Conservation (phyloP, 2,888 invertebrate species). For the Eupithecia tripunctaria region DNA sequence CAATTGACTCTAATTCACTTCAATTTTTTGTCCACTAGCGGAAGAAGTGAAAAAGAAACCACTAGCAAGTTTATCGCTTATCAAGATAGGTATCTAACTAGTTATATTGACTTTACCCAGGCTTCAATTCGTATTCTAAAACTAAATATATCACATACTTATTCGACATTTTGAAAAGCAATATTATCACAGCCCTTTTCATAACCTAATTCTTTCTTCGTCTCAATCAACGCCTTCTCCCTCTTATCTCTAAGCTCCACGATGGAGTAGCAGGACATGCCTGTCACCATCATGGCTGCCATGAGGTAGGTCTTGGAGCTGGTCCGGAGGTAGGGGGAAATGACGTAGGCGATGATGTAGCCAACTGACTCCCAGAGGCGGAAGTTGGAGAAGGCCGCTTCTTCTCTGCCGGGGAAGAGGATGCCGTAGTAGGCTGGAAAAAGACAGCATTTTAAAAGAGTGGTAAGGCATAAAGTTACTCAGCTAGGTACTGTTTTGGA, state of each 20-base stretch:
- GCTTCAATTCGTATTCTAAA: background rate
- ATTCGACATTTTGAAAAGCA: conserved; percentile 65
- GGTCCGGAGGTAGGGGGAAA: conserved; percentile 82
- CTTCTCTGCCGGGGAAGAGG: conserved; percentile 85
- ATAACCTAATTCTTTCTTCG: conserved; percentile 50
- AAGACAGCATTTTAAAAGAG: conserved; percentile 1
- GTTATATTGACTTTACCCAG: background rate
- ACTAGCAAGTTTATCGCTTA: too few relatives aligned
- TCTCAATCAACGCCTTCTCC: conserved; percentile 50
- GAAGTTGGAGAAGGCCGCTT: conserved; percentile 89
- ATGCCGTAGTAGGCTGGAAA: conserved; percentile 85
- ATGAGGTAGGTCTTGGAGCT: conserved; percentile 82
- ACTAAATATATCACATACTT: background rate
- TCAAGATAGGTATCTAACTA: too few relatives aligned
- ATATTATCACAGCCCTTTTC: conserved; percentile 69
- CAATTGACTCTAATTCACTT: too few relatives aligned
- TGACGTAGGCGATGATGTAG: conserved; percentile 86
- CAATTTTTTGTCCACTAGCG: too few relatives aligned
- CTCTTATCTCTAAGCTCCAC: conserved; percentile 67
- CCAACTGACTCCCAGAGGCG: conserved; percentile 88
- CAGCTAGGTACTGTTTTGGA: too few relatives aligned
- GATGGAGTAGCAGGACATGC: conserved; percentile 81
- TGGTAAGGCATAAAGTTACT: too few relatives aligned
- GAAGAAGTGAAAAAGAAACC: too few relatives aligned
- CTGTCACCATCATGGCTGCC: conserved; percentile 73